These are phyloP conservation scores for Zeus faber DNA, from an alignment of 2,113 vertebrate genomes.

Conservation along the genomic window DNA sequence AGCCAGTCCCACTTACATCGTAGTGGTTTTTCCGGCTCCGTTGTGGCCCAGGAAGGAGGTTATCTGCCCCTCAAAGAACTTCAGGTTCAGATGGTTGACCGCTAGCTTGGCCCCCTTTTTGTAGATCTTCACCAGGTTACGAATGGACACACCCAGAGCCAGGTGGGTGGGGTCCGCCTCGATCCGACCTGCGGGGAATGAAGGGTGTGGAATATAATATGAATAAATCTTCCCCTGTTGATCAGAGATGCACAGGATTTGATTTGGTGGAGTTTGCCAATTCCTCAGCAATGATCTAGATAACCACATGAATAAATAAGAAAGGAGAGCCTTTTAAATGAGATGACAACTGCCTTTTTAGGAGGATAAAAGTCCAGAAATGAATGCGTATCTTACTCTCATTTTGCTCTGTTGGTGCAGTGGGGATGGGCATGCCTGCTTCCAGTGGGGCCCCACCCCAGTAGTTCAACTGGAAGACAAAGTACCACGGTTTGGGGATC, in stretches of 20 bases:
- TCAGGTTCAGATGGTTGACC: slow-evolving; percentile 82
- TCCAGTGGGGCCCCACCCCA: slow-evolving; percentile 77
- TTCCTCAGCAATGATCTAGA: too few species aligned
- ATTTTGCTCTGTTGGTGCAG: slow-evolving; percentile 26
- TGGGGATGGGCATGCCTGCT: slow-evolving; percentile 58
- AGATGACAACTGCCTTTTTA: too few species aligned
- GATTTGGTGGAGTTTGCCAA: too few species aligned
- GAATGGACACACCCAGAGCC: slow-evolving; percentile 76
- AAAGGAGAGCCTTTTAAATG: too few species aligned
- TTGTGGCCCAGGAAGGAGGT: slow-evolving; percentile 91
- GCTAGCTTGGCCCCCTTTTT: slow-evolving; percentile 74
- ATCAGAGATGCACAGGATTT: too few species aligned
- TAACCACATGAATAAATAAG: too few species aligned
- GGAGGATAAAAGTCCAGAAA: too few species aligned
- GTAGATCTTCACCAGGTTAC: slow-evolving; percentile 86
- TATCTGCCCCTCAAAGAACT: slow-evolving; percentile 89
- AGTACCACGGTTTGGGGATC: slow-evolving; percentile 87
- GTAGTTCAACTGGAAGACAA: slow-evolving; percentile 84
- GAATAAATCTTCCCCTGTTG: too few species aligned
- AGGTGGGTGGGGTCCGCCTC: slow-evolving; percentile 77
- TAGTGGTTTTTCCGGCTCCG: slow-evolving; percentile 89
- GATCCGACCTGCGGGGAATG: slow-evolving; percentile 70
- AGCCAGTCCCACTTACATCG: slow-evolving; percentile 74
- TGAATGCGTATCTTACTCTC: slow-evolving; percentile 70
- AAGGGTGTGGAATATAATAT: too few species aligned